Conservation (phyloP, 1,140 invertebrate species). For the Pseudachorutes palmiensis region DNA sequence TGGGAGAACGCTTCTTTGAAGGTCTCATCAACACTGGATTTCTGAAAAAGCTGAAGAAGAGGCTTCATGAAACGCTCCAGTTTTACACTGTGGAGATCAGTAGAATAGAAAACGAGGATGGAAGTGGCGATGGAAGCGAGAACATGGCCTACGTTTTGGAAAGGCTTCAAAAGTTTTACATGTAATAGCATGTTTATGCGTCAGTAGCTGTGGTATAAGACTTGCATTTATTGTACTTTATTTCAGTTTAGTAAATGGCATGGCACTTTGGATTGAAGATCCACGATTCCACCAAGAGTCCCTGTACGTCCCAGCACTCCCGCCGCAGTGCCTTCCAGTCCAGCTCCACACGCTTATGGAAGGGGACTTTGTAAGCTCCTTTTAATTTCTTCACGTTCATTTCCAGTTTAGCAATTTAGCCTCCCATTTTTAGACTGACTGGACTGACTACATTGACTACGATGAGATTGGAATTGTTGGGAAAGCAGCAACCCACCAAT, state of each 20-base stretch:
- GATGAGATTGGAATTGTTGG: slow-evolving; percentile 17
- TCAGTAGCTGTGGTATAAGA: no score
- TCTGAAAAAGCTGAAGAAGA: slow-evolving; percentile 63
- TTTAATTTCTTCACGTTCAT: background rate
- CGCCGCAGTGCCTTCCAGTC: slow-evolving; percentile 59
- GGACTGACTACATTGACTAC: slow-evolving; percentile 30
- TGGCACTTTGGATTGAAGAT: slow-evolving; percentile 69
- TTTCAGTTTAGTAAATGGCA: slow-evolving; percentile 55
- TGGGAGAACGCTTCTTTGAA: slow-evolving; percentile 70
- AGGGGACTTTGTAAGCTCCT: slow-evolving; percentile 46
- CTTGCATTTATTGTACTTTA: no score
- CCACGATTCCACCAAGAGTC: slow-evolving; percentile 59
- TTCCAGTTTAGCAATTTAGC: background rate
- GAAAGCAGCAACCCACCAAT: background rate
- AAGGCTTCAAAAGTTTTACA: background rate
- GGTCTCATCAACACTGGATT: slow-evolving; percentile 59
- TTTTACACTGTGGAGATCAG: slow-evolving; percentile 47
- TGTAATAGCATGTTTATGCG: slow-evolving; percentile 7
- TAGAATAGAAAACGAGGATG: slow-evolving; percentile 14
- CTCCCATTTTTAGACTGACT: slow-evolving; percentile 21
- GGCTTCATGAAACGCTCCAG: slow-evolving; percentile 56
- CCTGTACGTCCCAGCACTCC: slow-evolving; percentile 61
- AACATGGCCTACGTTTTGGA: background rate
- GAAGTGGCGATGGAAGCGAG: background rate
- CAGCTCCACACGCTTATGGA: slow-evolving; percentile 49